A percentile compares a stretch with the other conserved stretches of the same genome.
These are phyloP conservation scores for Epizoanthus ramosus DNA, from an alignment of 92 coral and sea anemone genomes.

Conservation along the genomic window DNA sequence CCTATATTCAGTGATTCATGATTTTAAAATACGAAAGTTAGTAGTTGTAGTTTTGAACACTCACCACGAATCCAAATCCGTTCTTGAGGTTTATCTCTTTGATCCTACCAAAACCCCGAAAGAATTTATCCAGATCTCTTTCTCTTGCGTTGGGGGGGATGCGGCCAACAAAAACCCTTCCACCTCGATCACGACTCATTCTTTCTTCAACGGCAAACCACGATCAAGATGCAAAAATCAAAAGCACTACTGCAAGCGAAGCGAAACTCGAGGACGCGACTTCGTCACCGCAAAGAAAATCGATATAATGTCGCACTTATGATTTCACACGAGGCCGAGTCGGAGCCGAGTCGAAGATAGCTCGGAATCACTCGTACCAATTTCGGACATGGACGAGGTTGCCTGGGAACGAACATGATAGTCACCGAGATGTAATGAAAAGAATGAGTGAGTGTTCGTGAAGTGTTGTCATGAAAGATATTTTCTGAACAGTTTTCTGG, in stretches of 20 bases:
- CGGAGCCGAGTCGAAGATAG: background rate
- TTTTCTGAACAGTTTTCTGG: constrained; percentile 19
- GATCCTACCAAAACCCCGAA: constrained; percentile 91
- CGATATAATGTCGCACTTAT: background rate
- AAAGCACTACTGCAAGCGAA: too few species aligned
- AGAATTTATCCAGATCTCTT: constrained; percentile 85
- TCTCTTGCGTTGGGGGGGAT: constrained; percentile 79
- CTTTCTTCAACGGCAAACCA: background rate
- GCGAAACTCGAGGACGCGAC: background rate
- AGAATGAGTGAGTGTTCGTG: constrained; percentile 6
- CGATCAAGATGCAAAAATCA: background rate
- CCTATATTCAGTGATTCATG: background rate
- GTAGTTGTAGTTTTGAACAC: constrained; percentile 4
- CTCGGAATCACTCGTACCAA: constrained; percentile 7
- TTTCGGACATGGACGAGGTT: constrained; percentile 32
- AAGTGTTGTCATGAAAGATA: constrained; percentile 23
- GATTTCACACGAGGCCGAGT: background rate
- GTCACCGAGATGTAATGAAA: constrained; percentile 7
- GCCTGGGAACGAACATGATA: constrained; percentile 40
- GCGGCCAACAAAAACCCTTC: constrained; percentile 95
- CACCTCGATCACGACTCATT: constrained; percentile 94
- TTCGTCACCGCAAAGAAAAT: constrained; percentile 1
- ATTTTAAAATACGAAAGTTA: background rate
- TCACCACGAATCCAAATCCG: constrained; percentile 97
- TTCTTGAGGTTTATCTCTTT: constrained; percentile 91